A percentile compares a stretch with the other conserved stretches of the same genome.
Evolutionary conservation across 1,140 invertebrate genomes (phyloP).

Genomic region (Leucophenga varia): DNA sequence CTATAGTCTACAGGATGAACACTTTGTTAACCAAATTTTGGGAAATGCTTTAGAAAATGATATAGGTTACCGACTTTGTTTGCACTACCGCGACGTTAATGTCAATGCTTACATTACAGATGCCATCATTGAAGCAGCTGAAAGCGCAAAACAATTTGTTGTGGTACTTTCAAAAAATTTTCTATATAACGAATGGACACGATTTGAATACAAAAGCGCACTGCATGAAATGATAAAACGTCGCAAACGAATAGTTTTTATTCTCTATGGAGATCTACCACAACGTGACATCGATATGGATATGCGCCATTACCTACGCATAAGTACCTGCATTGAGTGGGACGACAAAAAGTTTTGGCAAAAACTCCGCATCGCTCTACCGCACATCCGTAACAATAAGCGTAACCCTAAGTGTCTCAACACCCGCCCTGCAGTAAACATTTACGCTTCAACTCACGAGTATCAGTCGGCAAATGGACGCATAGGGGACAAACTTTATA

Average conservation of each 20-base stretch:
- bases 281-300: slow-evolving; percentile 86
- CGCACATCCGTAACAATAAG: slow-evolving; percentile 60
- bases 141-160: slow-evolving; percentile 85
- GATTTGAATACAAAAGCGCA: slow-evolving; percentile 90
- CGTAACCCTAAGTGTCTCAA: slow-evolving; percentile 29
- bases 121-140: slow-evolving; percentile 87
- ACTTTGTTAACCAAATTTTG: slow-evolving; percentile 82
- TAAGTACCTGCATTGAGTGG: slow-evolving; percentile 88
- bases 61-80: slow-evolving; percentile 75
- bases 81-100: slow-evolving; percentile 84
- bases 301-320: slow-evolving; percentile 83
- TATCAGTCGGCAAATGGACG: slow-evolving; percentile 31
- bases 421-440: slow-evolving; percentile 58
- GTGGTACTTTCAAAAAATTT: slow-evolving; percentile 91
- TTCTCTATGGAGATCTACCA: slow-evolving; percentile 81
- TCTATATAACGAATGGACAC: slow-evolving; percentile 90
- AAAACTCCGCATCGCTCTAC: slow-evolving; percentile 88
- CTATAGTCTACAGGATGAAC: slow-evolving; percentile 87
- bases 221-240: slow-evolving; percentile 87
- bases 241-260: slow-evolving; percentile 78
- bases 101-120: slow-evolving; percentile 82
- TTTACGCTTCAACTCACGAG: slow-evolving; percentile 62
- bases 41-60: slow-evolving; percentile 80
- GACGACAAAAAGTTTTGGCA: slow-evolving; percentile 94
- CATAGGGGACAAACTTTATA: slow-evolving; percentile 30